These are phyloP conservation scores for Apeira syringaria DNA, from an alignment of 2,888 invertebrate genomes.

Conservation along the genomic window DNA sequence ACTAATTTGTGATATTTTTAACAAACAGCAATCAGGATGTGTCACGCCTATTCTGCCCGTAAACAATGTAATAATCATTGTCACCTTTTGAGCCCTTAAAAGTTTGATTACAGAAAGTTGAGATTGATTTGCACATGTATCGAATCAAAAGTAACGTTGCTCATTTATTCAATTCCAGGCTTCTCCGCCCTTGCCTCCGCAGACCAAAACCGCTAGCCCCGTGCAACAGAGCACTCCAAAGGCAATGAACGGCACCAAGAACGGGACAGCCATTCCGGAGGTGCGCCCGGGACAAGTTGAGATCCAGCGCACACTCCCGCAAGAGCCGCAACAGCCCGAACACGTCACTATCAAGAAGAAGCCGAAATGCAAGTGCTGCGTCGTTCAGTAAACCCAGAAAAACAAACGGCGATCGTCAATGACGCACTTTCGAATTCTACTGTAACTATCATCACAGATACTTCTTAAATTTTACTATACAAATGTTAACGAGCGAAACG, in stretches of 20 bases:
- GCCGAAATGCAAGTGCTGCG: slow-evolving; percentile 97
- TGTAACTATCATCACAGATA: background rate
- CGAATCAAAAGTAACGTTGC: no score
- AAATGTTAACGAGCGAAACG: no score
- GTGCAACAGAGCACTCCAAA: slow-evolving; percentile 64
- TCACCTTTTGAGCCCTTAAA: no score
- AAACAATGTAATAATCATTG: no score
- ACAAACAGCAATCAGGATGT: no score
- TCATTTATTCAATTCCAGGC: slow-evolving; percentile 50
- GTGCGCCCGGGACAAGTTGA: slow-evolving; percentile 83
- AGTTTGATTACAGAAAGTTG: no score
- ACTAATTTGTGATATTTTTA: no score
- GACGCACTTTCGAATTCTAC: background rate
- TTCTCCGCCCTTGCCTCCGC: slow-evolving; percentile 65
- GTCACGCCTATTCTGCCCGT: no score
- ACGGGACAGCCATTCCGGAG: slow-evolving; percentile 60
- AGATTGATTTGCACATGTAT: no score
- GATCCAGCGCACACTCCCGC: slow-evolving; percentile 89
- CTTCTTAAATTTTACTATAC: no score
- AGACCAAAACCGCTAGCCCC: slow-evolving; percentile 59
- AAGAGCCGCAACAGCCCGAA: slow-evolving; percentile 92
- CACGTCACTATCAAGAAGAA: slow-evolving; percentile 97
- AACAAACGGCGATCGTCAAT: slow-evolving; percentile 3
- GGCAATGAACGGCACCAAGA: slow-evolving; percentile 76
- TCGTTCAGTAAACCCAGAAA: slow-evolving; percentile 89